Evolutionary conservation across 2,113 vertebrate genomes (phyloP), one percentile per base, ranked within the genome.

Genomic region (Tachuris rubrigastra): DNA sequence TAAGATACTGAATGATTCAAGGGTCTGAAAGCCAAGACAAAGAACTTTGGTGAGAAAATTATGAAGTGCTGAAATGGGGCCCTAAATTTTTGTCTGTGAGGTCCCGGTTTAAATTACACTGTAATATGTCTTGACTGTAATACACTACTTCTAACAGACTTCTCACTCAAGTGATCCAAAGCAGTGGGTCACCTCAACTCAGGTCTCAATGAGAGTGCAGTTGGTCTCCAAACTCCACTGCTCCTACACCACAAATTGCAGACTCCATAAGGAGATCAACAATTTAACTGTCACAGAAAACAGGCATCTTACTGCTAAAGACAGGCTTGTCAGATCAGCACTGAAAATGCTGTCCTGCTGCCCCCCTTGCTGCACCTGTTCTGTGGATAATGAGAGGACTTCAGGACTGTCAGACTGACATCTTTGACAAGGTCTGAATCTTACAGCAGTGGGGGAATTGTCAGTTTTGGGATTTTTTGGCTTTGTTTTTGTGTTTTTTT

Each of bases 281-380:
- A 88, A 90, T 91, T 95, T 92, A 67, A 67, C 79, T 94, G 92
- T 92, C 96, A 86, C 72, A 33, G 72, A 77, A 87, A 96, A 91
- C 81, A 56, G 79, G 39, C 85, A 74, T 52, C 69, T 93, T 81
- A 85, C 77, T 55, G 84, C 86, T 85, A 47, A 78, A 73, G 88
- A 65, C 85, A 58, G 37, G 31, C 42, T 83, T 94, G 85, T 92
- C 88, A 96, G 63, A 92, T 67, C 67, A 37, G 33, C 2, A 3
- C 55, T 67, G 72, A 67, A 90, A 95, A 95, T 17, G 21, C 78
- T 62, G 28, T 35, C 53, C 62, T 68, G 79, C 83, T 13, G 2
- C 81, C 58, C 87, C 77, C 44, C 6, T 4, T 41, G 35, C 77
- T 73, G 63, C 67, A 93, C 79, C 75, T 86, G 87, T 17, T 91